phyloP scores from a whole-genome alignment of 2,888 invertebrate species.

The Tineola bisselliella region DNA sequence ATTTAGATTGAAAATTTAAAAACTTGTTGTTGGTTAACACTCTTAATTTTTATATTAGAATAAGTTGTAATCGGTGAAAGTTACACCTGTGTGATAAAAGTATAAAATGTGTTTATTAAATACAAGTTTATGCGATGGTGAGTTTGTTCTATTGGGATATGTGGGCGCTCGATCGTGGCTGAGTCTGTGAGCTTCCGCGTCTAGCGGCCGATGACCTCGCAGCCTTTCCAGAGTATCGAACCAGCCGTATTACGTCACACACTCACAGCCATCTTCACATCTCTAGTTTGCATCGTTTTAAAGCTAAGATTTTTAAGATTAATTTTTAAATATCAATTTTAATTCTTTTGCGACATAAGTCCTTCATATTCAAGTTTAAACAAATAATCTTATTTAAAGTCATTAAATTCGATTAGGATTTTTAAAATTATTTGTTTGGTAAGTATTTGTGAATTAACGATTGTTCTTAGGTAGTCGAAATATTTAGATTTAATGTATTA shows the following conservation, averaged over 20 bases:
- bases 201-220: constrained; percentile 59
- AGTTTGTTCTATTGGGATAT: not conserved
- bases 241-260: constrained; percentile 55
- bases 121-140: constrained; percentile 1
- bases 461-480: not conserved
- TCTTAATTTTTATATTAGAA: not conserved
- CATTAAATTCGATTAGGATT: too few species aligned
- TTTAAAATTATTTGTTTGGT: not conserved
- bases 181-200: constrained; percentile 57
- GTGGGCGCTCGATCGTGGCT: constrained; percentile 25
- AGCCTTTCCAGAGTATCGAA: constrained; percentile 52
- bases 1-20: not conserved
- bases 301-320: too few species aligned
- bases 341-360: too few species aligned
- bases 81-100: not conserved
- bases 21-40: not conserved
- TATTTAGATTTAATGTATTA: not conserved
- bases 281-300: constrained; percentile 1
- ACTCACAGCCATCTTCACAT: not conserved
- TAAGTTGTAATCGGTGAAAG: constrained; percentile 6
- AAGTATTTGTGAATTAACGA: not conserved
- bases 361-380: too few species aligned
- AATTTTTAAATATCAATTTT: too few species aligned
- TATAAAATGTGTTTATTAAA: not conserved
- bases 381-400: too few species aligned